Conservation (phyloP, 1,140 invertebrate species). For the Vanessa tameamea region DNA sequence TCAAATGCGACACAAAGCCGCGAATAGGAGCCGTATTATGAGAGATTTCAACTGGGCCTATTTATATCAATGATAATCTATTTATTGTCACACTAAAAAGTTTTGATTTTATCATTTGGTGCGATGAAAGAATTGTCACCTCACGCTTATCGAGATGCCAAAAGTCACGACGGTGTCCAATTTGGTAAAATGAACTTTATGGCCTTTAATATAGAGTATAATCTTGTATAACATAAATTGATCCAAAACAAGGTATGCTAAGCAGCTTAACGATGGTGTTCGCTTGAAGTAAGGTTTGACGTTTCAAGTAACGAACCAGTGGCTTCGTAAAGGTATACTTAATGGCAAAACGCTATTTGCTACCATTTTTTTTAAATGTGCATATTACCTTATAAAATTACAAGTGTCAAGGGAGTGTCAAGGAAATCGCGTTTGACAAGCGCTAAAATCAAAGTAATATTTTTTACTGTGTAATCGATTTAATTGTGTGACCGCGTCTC, state of each 20-base stretch:
- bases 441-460: slow-evolving; percentile 27
- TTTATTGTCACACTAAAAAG: slow-evolving; percentile 79
- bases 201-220: slow-evolving; percentile 39
- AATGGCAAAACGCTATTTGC: slow-evolving; percentile 39
- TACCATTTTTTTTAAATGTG: not conserved
- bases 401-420: slow-evolving; percentile 16
- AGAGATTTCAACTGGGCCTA: slow-evolving; percentile 71
- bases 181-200: slow-evolving; percentile 36
- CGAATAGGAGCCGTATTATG: slow-evolving; percentile 70
- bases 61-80: slow-evolving; percentile 79
- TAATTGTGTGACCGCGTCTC: slow-evolving; percentile 44
- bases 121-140: slow-evolving; percentile 77
- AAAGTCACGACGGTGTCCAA: slow-evolving; percentile 60
- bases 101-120: slow-evolving; percentile 74
- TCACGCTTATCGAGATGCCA: slow-evolving; percentile 72
- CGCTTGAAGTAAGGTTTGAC: slow-evolving; percentile 68
- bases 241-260: slow-evolving; percentile 58
- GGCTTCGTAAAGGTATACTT: slow-evolving; percentile 53
- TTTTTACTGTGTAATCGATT: slow-evolving; percentile 43
- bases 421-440: slow-evolving; percentile 6
- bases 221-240: slow-evolving; percentile 36
- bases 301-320: slow-evolving; percentile 65
- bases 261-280: slow-evolving; percentile 72
- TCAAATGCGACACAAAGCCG: slow-evolving; percentile 76
- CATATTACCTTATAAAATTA: not conserved